Evolutionary conservation across 2,113 vertebrate genomes (phyloP), one percentile per base, ranked within the genome.

Genomic region (Tachycineta bicolor): DNA sequence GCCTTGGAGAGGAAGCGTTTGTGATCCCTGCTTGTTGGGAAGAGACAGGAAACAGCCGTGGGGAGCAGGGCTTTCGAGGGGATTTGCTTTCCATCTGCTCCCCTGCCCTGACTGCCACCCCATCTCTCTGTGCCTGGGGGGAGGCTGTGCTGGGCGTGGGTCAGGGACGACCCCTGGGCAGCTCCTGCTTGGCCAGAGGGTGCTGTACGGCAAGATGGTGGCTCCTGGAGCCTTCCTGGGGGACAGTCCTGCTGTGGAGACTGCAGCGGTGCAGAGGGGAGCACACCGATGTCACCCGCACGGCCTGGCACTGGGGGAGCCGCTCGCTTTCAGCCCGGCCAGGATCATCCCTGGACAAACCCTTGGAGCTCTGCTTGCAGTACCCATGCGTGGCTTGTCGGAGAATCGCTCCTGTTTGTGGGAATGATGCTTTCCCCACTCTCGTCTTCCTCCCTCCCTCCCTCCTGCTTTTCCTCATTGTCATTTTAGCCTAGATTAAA

Each of bases 401-500:
- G 65, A 28, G 69, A 70, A 47, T 14, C 33, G 6, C 80, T 68
- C 47, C 53, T 44, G 90, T 87, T 89, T 65, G 50, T 33, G 67
- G 86, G 33, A 39, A 63, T 18, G 74, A 83, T 14, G 81, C 56
- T 71, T 76, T 83, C 65, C 80, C 21, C 19, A 1, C 13, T 63
- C 63, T 24, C 19, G 3, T 60, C 56, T 52, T 31, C 56, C 31
- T 89, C 25, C 52, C 59, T 77, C 59, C 84, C 69, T 83, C 69
- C 82, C 60, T 91, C 76, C 69, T 28, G 90, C 89, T 90, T 83
- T 65, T 47, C 52, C 91, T 96, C 74, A 28, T 92, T 96, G 96
- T 95, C 96, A 62, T 94, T 97, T 95, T 87, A 94, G 95, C 90
- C 94, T 64, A 87, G 93, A 92, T 91, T 78, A 96, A 97, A 97